phyloP scores from a whole-genome alignment of 2,797 vertebrate genomes.

The Dromococcyx pavoninus region DNA sequence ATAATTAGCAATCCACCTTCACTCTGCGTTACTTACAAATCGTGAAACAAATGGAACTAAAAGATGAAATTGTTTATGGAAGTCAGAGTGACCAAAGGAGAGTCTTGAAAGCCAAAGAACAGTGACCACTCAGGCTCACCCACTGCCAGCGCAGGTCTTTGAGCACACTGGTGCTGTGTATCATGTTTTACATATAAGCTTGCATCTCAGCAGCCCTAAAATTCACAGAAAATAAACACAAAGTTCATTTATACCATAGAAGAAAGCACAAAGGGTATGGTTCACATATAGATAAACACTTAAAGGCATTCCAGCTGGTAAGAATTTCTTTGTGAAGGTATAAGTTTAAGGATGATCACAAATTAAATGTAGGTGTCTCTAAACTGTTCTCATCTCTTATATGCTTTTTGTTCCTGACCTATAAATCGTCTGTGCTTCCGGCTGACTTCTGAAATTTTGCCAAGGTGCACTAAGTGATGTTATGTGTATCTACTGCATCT shows the following conservation, averaged over 20 bases:
- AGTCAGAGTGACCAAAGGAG: rapidly evolving
- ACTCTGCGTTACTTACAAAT: neutral
- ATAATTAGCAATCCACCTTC: neutral
- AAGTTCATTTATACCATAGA: neutral
- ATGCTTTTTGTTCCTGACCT: neutral
- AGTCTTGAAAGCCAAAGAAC: neutral
- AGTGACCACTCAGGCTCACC: rapidly evolving
- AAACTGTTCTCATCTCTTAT: neutral
- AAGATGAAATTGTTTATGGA: neutral
- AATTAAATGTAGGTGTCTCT: neutral
- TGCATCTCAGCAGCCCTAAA: neutral
- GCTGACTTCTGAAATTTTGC: neutral
- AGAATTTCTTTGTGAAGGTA: neutral
- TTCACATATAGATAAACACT: neutral
- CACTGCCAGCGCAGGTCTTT: neutral
- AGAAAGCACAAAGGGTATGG: neutral
- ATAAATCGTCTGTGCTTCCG: rapidly evolving
- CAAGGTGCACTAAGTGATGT: neutral
- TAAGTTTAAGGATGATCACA: neutral
- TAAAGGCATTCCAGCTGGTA: neutral
- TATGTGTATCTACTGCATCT: neutral
- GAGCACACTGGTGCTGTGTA: rapidly evolving
- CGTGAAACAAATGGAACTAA: rapidly evolving
- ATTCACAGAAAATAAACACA: neutral
- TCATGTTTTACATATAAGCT: neutral